Conservation (phyloP, 2,888 invertebrate species). For the Orchesella flavescens region DNA sequence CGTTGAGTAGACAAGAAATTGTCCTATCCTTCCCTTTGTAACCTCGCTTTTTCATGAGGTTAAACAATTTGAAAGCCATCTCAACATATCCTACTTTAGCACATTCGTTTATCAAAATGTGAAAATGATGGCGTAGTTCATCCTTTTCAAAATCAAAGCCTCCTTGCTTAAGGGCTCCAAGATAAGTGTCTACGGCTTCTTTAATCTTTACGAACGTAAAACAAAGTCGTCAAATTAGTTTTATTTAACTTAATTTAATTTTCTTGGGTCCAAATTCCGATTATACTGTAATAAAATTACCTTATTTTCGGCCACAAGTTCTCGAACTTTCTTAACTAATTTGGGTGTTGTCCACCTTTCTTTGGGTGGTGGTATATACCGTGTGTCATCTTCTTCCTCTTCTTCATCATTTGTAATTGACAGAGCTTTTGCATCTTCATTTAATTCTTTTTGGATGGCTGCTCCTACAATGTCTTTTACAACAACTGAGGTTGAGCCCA, state of each 20-base stretch:
- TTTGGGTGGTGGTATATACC: constrained; percentile 76
- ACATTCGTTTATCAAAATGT: constrained; percentile 87
- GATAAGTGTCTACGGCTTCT: constrained; percentile 68
- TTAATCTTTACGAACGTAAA: constrained; percentile 53
- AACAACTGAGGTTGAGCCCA: background rate
- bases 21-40: constrained; percentile 82
- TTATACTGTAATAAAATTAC: constrained; percentile 74
- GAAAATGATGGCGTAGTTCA: constrained; percentile 81
- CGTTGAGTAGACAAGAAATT: constrained; percentile 90
- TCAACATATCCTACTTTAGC: constrained; percentile 88
- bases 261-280: constrained; percentile 11
- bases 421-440: constrained; percentile 76
- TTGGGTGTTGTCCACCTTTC: constrained; percentile 69
- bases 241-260: background rate
- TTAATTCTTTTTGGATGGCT: constrained; percentile 62
- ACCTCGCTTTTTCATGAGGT: constrained; percentile 85
- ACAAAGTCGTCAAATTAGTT: constrained; percentile 12
- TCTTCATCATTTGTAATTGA: constrained; percentile 72
- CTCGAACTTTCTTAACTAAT: constrained; percentile 45
- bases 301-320: constrained; percentile 76
- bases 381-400: constrained; percentile 79
- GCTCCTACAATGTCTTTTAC: constrained; percentile 45
- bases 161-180: constrained; percentile 59
- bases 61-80: constrained; percentile 88
- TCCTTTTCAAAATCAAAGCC: constrained; percentile 63